A percentile compares a stretch with the other conserved stretches of the same genome.
Conservation (phyloP, 1,140 invertebrate species). For the Mamestra configurata region DNA sequence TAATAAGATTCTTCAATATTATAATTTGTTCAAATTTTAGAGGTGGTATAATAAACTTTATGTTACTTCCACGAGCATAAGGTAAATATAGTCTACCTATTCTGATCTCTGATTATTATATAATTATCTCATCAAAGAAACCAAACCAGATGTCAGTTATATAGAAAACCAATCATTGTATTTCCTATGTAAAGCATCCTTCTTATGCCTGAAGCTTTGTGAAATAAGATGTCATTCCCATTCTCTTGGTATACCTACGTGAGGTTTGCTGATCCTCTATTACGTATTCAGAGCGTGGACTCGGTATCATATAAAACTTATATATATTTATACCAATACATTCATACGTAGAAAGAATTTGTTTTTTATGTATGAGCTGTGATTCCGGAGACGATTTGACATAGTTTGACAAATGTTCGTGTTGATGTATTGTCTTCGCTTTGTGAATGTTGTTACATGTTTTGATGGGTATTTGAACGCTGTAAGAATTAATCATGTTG, state of each 20-base stretch:
- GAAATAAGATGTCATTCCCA: constrained; percentile 42
- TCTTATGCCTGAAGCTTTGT: constrained; percentile 23
- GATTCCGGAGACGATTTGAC: constrained; percentile 19
- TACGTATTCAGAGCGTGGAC: constrained; percentile 28
- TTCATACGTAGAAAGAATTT: constrained; percentile 39
- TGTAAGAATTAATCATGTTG: neutral
- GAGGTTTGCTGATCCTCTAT: constrained; percentile 25
- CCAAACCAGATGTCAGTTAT: neutral
- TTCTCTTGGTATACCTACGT: constrained; percentile 36
- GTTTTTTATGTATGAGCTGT: constrained; percentile 32
- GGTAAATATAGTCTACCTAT: too few species aligned
- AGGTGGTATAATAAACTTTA: too few species aligned
- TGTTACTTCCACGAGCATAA: too few species aligned
- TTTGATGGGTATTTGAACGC: constrained; percentile 6
- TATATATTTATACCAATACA: constrained; percentile 45
- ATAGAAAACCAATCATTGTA: constrained; percentile 35
- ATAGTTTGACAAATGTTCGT: constrained; percentile 34
- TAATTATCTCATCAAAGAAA: neutral
- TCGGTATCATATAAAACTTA: constrained; percentile 46
- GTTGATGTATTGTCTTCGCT: constrained; percentile 27
- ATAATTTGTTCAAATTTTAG: too few species aligned
- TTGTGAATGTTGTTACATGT: neutral
- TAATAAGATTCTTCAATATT: too few species aligned
- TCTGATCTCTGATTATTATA: too few species aligned
- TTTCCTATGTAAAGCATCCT: constrained; percentile 25